Evolutionary conservation across 1,140 invertebrate genomes (phyloP).

Genomic region (Solenopsis fugax): DNA sequence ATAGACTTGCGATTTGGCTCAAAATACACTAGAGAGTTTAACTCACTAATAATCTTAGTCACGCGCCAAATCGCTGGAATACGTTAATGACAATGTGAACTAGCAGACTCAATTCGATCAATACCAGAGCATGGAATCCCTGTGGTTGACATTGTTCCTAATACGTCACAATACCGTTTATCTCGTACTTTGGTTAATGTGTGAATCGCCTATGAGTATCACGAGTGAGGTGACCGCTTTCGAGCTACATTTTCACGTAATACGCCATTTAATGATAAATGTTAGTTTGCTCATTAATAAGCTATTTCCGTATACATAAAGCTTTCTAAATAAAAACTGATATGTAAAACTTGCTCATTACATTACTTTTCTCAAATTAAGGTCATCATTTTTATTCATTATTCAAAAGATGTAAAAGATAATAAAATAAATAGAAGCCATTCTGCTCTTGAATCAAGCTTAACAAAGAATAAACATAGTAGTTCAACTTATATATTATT

Average conservation of each 20-base stretch:
- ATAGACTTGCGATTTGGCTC: neutral
- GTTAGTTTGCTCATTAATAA: neutral
- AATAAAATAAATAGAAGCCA: neutral
- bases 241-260: neutral
- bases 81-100: constrained; percentile 28
- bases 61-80: constrained; percentile 36
- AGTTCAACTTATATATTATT: neutral
- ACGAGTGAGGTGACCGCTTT: neutral
- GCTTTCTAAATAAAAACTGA: neutral
- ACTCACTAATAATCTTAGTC: constrained; percentile 50
- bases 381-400: neutral
- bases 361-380: neutral
- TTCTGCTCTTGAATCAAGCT: neutral
- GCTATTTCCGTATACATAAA: neutral
- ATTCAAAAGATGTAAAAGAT: neutral
- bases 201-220: neutral
- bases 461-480: neutral
- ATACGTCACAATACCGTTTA: constrained; percentile 38
- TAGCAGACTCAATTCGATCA: constrained; percentile 43
- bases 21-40: neutral
- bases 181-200: constrained; percentile 31
- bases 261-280: constrained; percentile 2
- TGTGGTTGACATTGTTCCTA: constrained; percentile 54
- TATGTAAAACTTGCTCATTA: neutral
- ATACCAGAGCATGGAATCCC: constrained; percentile 26